Evolutionary conservation across 2,888 invertebrate genomes (phyloP), one percentile per base, ranked within the genome.

Genomic region (Eristalis pertinax): DNA sequence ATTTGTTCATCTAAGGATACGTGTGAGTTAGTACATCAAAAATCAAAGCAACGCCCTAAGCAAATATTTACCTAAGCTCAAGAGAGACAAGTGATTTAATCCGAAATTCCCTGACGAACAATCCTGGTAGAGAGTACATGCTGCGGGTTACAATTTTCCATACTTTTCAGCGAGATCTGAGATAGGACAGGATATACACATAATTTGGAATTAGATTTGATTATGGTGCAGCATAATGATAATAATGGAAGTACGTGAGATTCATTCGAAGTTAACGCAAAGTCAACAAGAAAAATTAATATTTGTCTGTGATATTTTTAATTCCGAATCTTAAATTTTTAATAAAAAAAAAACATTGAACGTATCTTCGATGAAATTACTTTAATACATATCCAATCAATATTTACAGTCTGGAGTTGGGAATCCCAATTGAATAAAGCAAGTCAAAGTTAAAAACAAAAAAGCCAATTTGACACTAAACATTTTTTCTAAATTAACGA

Each of bases 191-290:
- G 73, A 78, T 65, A 78, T 50, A 63, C 83, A 78, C 83, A 86
- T 86, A 86, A 86, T 78, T 78, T 78, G 75, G 83, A 83, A 83
- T 86, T 78, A 70, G 74, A 78, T 86, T 78, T 83, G 70, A 86
- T 75, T 74, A 78, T 75, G 75, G 69, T 62, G 22, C 68, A 74
- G 78, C 69, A 78, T 83, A 64, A 78, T 32, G 38, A 74, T 82
- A 56, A 74, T 78, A 78, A 74, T 76, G 70, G 50, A 65, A 65
- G 77, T 77, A 83, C 86, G 86, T 86, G 86, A 86, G 68, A 86
- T 83, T 82, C 69, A 73, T 77, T 32, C 73, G 50, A 73, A 77
- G 15, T 75, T 81, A 41, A 68, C 11, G 41, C 60, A 19, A 50
- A 50, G 7, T 15, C 5, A 50, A 50, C n/a, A 43, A n/a, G 50